Percentiles rank a stretch among this genome's conserved stretches.
These are phyloP conservation scores for Phylloscopus trochilus DNA, from an alignment of 2,113 vertebrate species.

Conservation along the genomic window DNA sequence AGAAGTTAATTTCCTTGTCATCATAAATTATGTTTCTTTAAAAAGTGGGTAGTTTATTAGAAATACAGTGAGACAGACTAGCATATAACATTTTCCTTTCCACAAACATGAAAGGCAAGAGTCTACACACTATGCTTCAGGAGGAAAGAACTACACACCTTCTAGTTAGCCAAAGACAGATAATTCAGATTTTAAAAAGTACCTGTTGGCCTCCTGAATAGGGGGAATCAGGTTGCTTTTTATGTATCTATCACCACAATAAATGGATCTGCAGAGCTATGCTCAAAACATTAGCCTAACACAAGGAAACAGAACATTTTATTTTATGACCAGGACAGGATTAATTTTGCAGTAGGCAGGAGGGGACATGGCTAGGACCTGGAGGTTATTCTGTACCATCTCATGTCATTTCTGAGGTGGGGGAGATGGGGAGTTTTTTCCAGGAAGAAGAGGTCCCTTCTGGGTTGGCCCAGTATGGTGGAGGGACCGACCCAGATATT, in stretches of 20 bases:
- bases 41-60: neutral
- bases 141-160: neutral
- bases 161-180: neutral
- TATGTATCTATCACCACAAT: neutral
- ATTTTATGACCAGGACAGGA: too few species aligned
- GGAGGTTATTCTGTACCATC: neutral
- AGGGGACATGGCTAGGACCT: neutral
- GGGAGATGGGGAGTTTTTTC: fast-evolving
- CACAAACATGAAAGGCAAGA: neutral
- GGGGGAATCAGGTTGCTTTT: neutral
- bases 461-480: fast-evolving
- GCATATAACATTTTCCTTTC: neutral
- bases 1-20: neutral
- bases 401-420: neutral
- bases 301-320: neutral
- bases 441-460: neutral
- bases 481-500: fast-evolving
- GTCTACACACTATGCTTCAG: neutral
- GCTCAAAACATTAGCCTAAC: neutral
- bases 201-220: neutral
- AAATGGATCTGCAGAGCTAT: neutral
- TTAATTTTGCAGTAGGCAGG: neutral
- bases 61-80: neutral
- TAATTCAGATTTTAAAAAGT: neutral
- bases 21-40: neutral